Evolutionary conservation across 2,797 vertebrate genomes (phyloP).

Genomic region (Hypotaenidia philippensis): DNA sequence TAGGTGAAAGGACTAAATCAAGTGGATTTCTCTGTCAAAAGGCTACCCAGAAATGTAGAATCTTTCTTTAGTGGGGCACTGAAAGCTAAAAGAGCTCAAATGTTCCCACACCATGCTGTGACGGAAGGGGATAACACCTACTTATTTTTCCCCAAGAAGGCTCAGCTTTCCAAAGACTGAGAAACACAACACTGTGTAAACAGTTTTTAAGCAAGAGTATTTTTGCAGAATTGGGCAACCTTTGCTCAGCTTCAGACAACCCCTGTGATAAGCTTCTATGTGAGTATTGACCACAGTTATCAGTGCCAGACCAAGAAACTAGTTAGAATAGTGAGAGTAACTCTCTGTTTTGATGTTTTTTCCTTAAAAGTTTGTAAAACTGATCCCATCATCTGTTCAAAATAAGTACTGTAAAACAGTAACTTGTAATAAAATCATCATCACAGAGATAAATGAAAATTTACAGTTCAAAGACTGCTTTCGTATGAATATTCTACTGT

Average conservation of each 20-base stretch:
- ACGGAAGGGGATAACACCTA: not conserved
- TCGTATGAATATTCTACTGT: not conserved
- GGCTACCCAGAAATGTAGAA: not conserved
- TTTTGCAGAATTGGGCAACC: not conserved
- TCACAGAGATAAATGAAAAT: not conserved
- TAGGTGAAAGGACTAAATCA: not conserved
- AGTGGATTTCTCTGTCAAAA: not conserved
- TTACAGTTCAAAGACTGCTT: not conserved
- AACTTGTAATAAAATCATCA: not conserved
- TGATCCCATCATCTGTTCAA: not conserved
- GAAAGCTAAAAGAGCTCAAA: not conserved
- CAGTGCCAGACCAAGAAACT: not conserved
- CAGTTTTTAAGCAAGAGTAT: not conserved
- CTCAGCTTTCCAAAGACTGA: not conserved
- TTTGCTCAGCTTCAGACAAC: not conserved
- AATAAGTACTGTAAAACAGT: not conserved
- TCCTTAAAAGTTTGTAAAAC: not conserved
- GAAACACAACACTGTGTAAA: not conserved
- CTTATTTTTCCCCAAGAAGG: not conserved
- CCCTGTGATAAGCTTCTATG: not conserved
- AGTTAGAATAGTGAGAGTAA: not conserved
- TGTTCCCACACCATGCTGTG: not conserved
- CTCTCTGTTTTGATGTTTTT: not conserved
- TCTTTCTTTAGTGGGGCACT: not conserved
- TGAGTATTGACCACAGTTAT: not conserved